Percentiles rank a stretch among this genome's conserved stretches.
These are phyloP conservation scores for Borostomias antarcticus DNA, from an alignment of 2,797 vertebrate species.

Conservation along the genomic window DNA sequence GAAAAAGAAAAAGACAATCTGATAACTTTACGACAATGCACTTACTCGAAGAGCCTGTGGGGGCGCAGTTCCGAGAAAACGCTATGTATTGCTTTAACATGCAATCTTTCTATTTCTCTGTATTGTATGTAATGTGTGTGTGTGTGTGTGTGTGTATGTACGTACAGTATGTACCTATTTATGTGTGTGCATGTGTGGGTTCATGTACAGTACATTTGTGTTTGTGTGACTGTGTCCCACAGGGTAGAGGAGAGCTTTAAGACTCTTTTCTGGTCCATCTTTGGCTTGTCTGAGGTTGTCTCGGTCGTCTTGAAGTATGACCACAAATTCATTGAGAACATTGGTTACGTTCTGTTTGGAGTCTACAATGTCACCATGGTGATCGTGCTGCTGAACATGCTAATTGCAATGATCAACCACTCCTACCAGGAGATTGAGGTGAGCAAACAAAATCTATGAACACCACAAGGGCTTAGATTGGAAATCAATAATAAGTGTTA, in stretches of 20 bases:
- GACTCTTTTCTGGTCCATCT: slow-evolving; percentile 90
- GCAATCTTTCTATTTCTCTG: too few species aligned
- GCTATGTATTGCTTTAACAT: too few species aligned
- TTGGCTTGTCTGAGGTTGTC: slow-evolving; percentile 85
- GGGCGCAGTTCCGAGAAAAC: too few species aligned
- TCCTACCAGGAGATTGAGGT: slow-evolving; percentile 90
- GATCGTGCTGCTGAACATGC: slow-evolving; percentile 86
- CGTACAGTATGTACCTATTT: not conserved
- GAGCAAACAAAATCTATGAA: slow-evolving; percentile 37
- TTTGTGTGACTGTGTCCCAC: slow-evolving; percentile 37
- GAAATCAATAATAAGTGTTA: not conserved
- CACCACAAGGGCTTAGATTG: not conserved
- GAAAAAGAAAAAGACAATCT: too few species aligned
- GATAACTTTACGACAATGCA: too few species aligned
- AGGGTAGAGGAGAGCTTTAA: slow-evolving; percentile 89
- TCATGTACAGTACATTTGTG: not conserved
- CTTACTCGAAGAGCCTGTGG: too few species aligned
- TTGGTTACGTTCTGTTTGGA: slow-evolving; percentile 84
- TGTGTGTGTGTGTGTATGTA: not conserved
- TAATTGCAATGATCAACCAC: slow-evolving; percentile 90
- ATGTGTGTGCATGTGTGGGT: not conserved
- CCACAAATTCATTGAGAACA: slow-evolving; percentile 88
- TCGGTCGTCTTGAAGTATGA: slow-evolving; percentile 87
- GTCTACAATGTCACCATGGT: slow-evolving; percentile 89
- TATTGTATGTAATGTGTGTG: not conserved